These are phyloP conservation scores for Halocynthia roretzi DNA, from an alignment of 23 tunicate genomes.

Conservation along the genomic window DNA sequence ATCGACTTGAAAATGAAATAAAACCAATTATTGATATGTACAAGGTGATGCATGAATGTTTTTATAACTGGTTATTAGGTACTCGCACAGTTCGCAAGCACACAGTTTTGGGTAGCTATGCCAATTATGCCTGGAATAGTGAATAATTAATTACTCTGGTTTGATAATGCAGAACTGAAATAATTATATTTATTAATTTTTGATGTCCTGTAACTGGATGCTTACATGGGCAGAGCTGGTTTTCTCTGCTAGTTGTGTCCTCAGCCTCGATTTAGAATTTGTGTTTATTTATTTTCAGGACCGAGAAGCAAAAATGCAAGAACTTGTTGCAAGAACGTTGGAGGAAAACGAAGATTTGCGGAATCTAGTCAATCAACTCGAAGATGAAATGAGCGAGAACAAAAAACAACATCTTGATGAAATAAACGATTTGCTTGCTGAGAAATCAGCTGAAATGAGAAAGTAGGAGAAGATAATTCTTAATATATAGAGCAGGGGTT, in stretches of 20 bases:
- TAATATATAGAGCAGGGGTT: not conserved
- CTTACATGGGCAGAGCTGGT: not conserved
- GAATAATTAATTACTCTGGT: too few relatives aligned
- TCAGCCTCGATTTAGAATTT: not conserved
- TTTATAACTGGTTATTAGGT: not conserved
- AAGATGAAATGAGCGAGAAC: constrained; percentile 3
- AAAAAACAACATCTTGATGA: not conserved
- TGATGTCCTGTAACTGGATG: not conserved
- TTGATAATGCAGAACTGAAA: not conserved
- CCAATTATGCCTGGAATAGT: too few relatives aligned
- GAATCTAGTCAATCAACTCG: constrained; percentile 16
- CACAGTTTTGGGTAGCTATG: too few relatives aligned
- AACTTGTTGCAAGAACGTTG: constrained; percentile 14
- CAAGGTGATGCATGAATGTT: constrained; percentile 22
- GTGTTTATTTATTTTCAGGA: constrained; percentile 21
- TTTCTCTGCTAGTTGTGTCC: not conserved
- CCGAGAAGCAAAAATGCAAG: constrained; percentile 39
- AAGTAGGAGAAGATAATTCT: constrained; percentile 7
- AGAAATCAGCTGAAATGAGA: not conserved
- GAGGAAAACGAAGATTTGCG: constrained; percentile 13
- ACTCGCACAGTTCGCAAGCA: too few relatives aligned
- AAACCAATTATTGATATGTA: constrained; percentile 58
- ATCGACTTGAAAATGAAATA: constrained; percentile 32
- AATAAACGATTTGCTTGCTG: not conserved
- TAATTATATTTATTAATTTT: not conserved